Evolutionary conservation across 2,797 vertebrate genomes (phyloP).

Genomic region (Tapera naevia): DNA sequence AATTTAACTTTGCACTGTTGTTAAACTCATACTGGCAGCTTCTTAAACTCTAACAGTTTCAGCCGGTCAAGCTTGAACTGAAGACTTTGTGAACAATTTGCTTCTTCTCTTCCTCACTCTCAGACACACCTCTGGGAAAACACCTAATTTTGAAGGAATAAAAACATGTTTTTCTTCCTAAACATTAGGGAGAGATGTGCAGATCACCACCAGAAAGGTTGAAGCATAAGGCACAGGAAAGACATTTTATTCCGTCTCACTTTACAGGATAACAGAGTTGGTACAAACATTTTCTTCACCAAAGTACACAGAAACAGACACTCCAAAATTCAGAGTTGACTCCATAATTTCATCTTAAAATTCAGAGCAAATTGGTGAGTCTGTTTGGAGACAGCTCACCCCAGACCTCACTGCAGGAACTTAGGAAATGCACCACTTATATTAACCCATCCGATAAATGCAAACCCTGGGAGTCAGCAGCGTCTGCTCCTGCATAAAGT

Average conservation of each 20-base stretch:
- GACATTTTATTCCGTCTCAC: not conserved
- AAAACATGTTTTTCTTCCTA: not conserved
- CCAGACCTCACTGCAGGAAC: accelerated
- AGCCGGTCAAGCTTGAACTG: not conserved
- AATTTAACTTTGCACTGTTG: not conserved
- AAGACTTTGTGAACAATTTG: not conserved
- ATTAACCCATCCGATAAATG: not conserved
- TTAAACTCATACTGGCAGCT: not conserved
- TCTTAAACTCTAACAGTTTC: not conserved
- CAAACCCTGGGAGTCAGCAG: not conserved
- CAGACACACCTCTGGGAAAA: not conserved
- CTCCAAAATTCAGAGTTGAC: not conserved
- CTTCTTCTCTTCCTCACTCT: not conserved
- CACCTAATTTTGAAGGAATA: not conserved
- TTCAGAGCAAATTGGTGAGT: not conserved
- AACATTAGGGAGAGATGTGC: not conserved
- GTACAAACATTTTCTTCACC: not conserved
- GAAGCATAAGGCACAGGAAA: not conserved
- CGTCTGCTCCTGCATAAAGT: accelerated
- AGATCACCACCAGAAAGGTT: not conserved
- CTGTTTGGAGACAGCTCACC: not conserved
- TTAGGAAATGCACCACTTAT: not conserved
- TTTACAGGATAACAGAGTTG: not conserved
- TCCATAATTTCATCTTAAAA: not conserved
- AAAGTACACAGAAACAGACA: not conserved